A percentile compares a stretch with the other conserved stretches of the same genome.
Conservation (phyloP, 1,140 invertebrate genomes). For the Trachymyrmex septentrionalis region DNA sequence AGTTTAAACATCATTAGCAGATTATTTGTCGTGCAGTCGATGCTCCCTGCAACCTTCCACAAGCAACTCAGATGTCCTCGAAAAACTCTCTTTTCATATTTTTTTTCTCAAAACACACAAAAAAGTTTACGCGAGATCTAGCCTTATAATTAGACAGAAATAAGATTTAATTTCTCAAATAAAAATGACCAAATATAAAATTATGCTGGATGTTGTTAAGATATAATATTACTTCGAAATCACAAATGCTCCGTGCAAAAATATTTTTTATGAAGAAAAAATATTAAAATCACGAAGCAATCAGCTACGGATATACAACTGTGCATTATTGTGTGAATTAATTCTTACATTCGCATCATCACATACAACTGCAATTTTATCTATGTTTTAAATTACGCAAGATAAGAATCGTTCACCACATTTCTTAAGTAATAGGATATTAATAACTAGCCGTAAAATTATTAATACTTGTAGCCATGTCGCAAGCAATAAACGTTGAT, state of each 20-base stretch:
- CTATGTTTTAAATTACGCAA: neutral
- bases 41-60: conserved; percentile 41
- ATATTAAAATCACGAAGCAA: conserved; percentile 20
- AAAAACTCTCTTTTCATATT: neutral
- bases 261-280: conserved; percentile 19
- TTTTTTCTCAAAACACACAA: neutral
- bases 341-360: neutral
- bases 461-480: neutral
- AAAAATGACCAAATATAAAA: neutral
- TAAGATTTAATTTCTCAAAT: neutral
- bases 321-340: neutral
- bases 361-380: neutral
- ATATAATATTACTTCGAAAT: neutral
- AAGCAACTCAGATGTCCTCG: neutral
- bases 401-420: neutral
- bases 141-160: neutral
- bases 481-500: neutral
- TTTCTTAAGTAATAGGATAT: neutral
- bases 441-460: conserved; percentile 18
- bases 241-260: neutral
- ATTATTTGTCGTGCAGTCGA: conserved; percentile 47
- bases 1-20: conserved; percentile 55
- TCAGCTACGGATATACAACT: neutral
- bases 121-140: neutral
- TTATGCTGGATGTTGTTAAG: neutral